Base-by-base conservation (phyloP, 23 tunicate genomes). In the Clavelina lepadiformis region DNA sequence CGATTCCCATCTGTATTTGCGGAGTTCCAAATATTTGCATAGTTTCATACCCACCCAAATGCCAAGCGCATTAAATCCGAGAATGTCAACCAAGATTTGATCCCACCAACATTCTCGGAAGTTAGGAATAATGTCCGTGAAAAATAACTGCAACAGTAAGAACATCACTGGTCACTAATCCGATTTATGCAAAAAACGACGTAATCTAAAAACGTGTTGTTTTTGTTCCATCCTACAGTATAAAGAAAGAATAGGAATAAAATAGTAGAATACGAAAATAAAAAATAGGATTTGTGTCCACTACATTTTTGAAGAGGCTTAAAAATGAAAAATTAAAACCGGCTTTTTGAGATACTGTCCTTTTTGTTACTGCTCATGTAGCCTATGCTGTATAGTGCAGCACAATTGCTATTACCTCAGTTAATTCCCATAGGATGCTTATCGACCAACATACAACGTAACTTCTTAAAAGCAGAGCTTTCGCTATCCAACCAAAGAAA, bases 71-170 rank as follows among this genome's bases (percentile, higher is more conserved):
- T 73, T 73, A 56, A 55, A 73, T 3, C 60, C 33, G 11, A 28
- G 22, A 3, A 73, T 29, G 56, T 73, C 79, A 8, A 73, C 26
- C 11, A 73, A 37, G 19, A 59, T 35, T n/a, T 73, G 79, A 27
- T 73, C 79, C 79, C 79, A 73, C 79, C 79, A 73, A 30, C 79
- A 73, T 28, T 73, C 79, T 26, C 54, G 63, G 23, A 70, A 54
- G 29, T 70, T 70, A 20, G 72, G 72, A 46, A 66, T 46, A 7
- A 66, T 46, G 33, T 66, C 72, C 56, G n/a, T 66, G 57, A 66
- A 66, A 66, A 66, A 66, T 8, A 66, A 13, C 72, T 66, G 33
- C 18, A 53, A 53, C 23, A 41, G 15, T 8, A 41, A 8, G n/a
- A n/a, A n/a, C n/a, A n/a, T n/a, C n/a, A n/a, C n/a, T n/a, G n/a